A percentile compares a stretch with the other conserved stretches of the same genome.
These are phyloP conservation scores for Trichomalopsis sarcophagae DNA, from an alignment of 1,140 invertebrate genomes.

Conservation along the genomic window DNA sequence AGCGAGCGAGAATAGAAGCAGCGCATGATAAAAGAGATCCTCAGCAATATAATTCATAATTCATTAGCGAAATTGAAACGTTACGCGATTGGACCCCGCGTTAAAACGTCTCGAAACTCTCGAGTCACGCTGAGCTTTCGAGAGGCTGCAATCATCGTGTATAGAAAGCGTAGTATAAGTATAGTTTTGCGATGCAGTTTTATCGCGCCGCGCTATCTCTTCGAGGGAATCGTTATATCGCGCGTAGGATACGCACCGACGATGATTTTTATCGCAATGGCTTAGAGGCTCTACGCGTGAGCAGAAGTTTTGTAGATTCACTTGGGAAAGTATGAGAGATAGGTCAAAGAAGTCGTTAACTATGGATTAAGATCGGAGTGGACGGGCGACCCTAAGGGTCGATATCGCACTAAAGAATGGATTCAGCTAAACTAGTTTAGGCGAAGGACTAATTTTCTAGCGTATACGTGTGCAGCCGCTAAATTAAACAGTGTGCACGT, in stretches of 20 bases:
- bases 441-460: background rate
- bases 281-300: too few relatives aligned
- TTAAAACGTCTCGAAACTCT: background rate
- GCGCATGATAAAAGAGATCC: background rate
- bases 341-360: too few relatives aligned
- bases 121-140: background rate
- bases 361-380: too few relatives aligned
- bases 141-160: background rate
- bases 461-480: too few relatives aligned
- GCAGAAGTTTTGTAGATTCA: too few relatives aligned
- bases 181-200: background rate
- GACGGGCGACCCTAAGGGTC: background rate
- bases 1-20: too few relatives aligned
- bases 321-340: too few relatives aligned
- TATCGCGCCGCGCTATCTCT: background rate
- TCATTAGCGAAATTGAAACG: slow-evolving; percentile 1
- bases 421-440: background rate
- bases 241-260: too few relatives aligned
- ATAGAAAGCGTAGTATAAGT: background rate
- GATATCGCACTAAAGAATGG: background rate
- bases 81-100: background rate
- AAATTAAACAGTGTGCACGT: too few relatives aligned
- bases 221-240: background rate
- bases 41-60: background rate
- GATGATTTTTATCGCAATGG: too few relatives aligned